Conservation (phyloP, 2,888 invertebrate genomes). For the Aspidiotus destructor region DNA sequence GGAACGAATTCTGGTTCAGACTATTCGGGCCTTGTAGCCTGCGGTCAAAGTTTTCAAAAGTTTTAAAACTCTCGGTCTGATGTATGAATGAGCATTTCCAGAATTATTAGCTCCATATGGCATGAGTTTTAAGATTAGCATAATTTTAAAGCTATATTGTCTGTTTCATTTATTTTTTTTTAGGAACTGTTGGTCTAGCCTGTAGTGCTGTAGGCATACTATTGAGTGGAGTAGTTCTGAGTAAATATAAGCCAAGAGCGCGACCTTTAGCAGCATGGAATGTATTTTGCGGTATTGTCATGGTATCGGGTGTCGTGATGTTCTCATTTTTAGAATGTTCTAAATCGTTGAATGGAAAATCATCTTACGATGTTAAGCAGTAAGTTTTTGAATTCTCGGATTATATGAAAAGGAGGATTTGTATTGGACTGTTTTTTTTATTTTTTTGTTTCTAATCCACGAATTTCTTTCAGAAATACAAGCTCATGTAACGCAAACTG, state of each 20-base stretch:
- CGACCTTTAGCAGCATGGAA: conserved; percentile 60
- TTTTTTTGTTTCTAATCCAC: background rate
- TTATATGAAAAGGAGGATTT: background rate
- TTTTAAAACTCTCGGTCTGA: background rate
- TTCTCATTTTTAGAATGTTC: conserved; percentile 59
- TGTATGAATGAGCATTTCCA: background rate
- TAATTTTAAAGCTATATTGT: background rate
- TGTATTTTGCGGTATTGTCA: conserved; percentile 53
- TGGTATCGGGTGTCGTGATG: conserved; percentile 53
- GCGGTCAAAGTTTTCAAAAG: background rate
- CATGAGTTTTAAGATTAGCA: background rate
- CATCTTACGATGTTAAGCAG: conserved; percentile 12
- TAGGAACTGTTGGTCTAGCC: conserved; percentile 16
- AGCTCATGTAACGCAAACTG: conserved; percentile 53
- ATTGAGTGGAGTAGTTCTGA: conserved; percentile 56
- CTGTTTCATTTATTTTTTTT: background rate
- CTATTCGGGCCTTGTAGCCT: background rate
- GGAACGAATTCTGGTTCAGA: background rate
- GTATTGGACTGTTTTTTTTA: background rate
- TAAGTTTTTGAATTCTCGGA: background rate
- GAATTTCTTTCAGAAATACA: background rate
- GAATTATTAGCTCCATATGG: background rate
- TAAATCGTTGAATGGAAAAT: conserved; percentile 43
- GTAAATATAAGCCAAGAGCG: conserved; percentile 56
- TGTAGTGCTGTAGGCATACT: conserved; percentile 47